Evolutionary conservation across 2,888 invertebrate species (phyloP), one percentile per base, ranked within the genome.

Genomic region (Eudasyphora cyanicolor): DNA sequence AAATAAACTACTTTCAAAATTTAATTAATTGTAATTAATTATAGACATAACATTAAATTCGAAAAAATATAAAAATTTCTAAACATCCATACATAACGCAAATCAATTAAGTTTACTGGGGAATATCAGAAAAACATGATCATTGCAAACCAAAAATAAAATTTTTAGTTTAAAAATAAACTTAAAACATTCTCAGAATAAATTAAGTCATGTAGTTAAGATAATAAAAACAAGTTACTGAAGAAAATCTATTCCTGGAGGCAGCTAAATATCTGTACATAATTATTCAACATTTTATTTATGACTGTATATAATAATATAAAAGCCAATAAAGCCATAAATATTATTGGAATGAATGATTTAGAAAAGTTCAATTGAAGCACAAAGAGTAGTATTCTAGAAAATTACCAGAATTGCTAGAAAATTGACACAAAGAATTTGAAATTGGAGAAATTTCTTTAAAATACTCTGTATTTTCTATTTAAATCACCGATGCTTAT

Each of bases 41-140:
- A 54, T 54, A 24, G 2, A 57, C n/a, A n/a, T n/a, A 57, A 57
- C 24, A 57, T 10, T 17, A 62, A 62, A 64, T 35, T 64, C 17
- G 10, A 17, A 35, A 64, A 35, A n/a, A n/a, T n/a, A n/a, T n/a
- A n/a, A n/a, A n/a, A 64, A 38, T 32, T 62, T 32, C 8, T 29
- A 14, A 19, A 14, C 19, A 35, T 14, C 60, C 5, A 19, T 35
- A 17, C 62, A 32, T 17, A 1, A 35, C 21, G 35, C 29, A 38
- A 35, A 17, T 38, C 19, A 19, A 32, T 62, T 62, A 29, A 32
- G 62, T 62, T 29, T 62, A 29, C 32, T 12, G 64, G 69, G 77
- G 83, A 80, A 83, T 83, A 83, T 83, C 83, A 83, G 75, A 80
- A 80, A 83, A 77, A 81, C 80, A 84, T 84, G 77, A 84, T 84